A percentile compares a stretch with the other conserved stretches of the same genome.
Conservation (phyloP, 92 coral and sea anemone genomes). For the Umimayanthus chanpuru region DNA sequence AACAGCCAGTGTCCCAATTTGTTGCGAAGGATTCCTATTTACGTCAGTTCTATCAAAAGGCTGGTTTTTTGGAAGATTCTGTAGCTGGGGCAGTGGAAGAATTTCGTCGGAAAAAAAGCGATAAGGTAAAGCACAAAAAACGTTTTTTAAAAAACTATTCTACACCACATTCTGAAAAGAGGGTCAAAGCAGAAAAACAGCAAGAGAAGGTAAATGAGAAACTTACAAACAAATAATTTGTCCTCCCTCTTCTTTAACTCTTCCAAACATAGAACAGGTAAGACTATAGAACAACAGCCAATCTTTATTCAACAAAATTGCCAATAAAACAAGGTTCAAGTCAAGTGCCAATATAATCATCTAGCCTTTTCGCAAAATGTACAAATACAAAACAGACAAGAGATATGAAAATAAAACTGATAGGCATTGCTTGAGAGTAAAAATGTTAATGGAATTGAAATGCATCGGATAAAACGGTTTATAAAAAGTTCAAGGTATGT, state of each 20-base stretch:
- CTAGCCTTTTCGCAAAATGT: neutral
- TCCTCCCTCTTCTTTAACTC: no score
- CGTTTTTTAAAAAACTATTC: no score
- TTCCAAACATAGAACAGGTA: neutral
- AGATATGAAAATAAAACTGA: neutral
- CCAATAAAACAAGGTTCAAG: neutral
- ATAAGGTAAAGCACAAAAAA: no score
- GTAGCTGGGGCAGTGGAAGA: no score
- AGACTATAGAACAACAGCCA: neutral
- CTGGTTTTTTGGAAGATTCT: no score
- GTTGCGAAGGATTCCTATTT: no score
- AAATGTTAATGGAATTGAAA: neutral
- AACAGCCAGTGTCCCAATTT: neutral
- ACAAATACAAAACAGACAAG: neutral
- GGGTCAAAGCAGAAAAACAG: no score
- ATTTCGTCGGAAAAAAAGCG: no score
- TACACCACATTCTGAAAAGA: no score
- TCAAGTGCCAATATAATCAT: neutral
- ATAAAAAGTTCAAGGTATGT: neutral
- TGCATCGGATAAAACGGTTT: neutral
- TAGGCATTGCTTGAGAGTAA: neutral
- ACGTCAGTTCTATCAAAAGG: no score
- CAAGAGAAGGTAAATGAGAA: no score
- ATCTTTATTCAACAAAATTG: constrained; percentile 1
- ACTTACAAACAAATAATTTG: no score